Base-by-base conservation (phyloP, 1,140 invertebrate genomes). In the Rhysida immarginata region DNA sequence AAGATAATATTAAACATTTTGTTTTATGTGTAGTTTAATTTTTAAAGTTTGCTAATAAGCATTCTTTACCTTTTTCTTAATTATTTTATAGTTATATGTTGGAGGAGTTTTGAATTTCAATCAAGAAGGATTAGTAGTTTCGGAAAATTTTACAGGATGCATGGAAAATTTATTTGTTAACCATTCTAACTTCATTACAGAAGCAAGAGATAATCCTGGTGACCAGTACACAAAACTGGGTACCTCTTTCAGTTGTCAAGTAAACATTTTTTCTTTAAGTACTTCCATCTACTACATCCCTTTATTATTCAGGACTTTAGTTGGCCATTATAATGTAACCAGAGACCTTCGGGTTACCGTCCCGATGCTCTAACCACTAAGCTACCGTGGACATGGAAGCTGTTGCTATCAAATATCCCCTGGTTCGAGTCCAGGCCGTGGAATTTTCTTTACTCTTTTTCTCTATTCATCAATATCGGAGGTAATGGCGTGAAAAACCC, bases 111-210 rank as follows among this genome's bases (percentile, higher is more conserved):
- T 88, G 0, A 85, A 90, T 65, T 78, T 81, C 27, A 58, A 64
- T 49, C 84, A 91, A 70, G 83, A 88, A 54, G 88, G 88, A 11
- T 66, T 95, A 26, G 78, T 86, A 3, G 84, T 90, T 1, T 78
- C 76, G 25, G 82, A 89, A 66, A 97, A 98, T 73, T 98, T 94
- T 69, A 89, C 87, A 13, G 95, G 95, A 0, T 98, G 94, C 65
- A 78, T 98, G 25, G 93, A 97, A 73, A 96, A 97, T 70, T 75
- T 97, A 42, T 91, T 87, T 65, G 74, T 96, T 2, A 96, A 97
- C 68, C 78, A 85, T 11, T 90, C 90, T 2, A 91, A 89, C 67
- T 78, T 97, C 41, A 85, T 96, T 35, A 71, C 76, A 13, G 83
- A 88, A 43, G 69, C 93, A 29, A 85, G 80, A 67, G 76, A 84